Base-by-base conservation (phyloP, 2,888 invertebrate species). In the Zonitis immaculata region DNA sequence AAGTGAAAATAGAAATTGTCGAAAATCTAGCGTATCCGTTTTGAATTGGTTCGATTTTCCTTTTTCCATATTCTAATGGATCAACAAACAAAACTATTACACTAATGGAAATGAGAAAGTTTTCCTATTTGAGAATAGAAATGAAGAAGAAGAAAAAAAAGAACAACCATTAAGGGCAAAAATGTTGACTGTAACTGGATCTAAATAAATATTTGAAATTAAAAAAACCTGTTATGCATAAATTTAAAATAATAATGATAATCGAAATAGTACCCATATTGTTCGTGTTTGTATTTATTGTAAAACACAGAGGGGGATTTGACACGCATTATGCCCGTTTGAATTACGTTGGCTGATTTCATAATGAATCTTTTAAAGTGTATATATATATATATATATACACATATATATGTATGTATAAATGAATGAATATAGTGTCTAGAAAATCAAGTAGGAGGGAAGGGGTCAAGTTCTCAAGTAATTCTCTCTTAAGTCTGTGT, bases 361-460 rank as follows among this genome's bases (percentile, higher is more conserved):
- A 57, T 48, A 51, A 54, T 52, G 51, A 46, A 56, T 54, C 54
- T 57, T 55, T 54, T 52, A 50, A 48, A 9, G n/a, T n/a, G n/a
- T n/a, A n/a, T n/a, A n/a, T n/a, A n/a, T n/a, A n/a, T n/a, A n/a
- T n/a, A n/a, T n/a, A n/a, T n/a, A n/a, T n/a, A n/a, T n/a, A n/a
- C n/a, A n/a, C n/a, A n/a, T n/a, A n/a, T n/a, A n/a, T n/a, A n/a
- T n/a, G n/a, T n/a, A n/a, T 35, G 9, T 35, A 44, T 47, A 49
- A 61, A 54, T 59, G 59, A 61, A 61, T 61, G 62, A 64, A 61
- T 59, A 60, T 57, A 57, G 58, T 54, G 54, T 58, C 55, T 60
- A 60, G 65, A 65, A 65, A 65, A 65, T 65, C 64, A 65, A 64
- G 63, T 57, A 62, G 62, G 59, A 62, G 58, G 58, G 56, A 57